Evolutionary conservation across 2,113 vertebrate species (phyloP).

Genomic region (Delphinapterus leucas): DNA sequence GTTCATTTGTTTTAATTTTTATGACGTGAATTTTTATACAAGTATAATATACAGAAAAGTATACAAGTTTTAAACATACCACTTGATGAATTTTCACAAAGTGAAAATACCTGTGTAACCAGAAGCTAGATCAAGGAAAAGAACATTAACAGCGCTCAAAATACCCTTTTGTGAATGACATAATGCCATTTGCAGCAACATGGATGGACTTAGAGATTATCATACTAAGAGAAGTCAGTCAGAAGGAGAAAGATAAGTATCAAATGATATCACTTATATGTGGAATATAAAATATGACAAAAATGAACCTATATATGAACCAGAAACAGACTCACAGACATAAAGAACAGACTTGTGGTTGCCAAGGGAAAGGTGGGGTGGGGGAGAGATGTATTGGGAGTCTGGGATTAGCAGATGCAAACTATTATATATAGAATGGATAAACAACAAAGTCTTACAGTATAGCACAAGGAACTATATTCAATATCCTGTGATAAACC

Average conservation of each 20-base stretch:
- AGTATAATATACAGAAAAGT: background rate
- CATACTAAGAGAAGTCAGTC: background rate
- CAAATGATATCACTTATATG: no score
- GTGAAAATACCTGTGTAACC: background rate
- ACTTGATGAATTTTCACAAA: background rate
- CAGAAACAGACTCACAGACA: background rate
- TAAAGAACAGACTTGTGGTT: background rate
- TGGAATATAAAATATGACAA: background rate
- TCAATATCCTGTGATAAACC: background rate
- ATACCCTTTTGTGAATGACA: background rate
- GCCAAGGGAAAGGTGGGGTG: background rate
- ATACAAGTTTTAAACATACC: background rate
- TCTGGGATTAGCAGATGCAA: background rate
- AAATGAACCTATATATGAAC: background rate
- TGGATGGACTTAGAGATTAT: background rate
- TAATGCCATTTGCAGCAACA: background rate
- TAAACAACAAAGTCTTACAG: background rate
- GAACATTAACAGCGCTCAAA: background rate
- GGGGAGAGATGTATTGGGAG: background rate
- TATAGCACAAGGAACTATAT: background rate
- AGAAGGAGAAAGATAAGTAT: background rate
- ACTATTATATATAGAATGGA: background rate
- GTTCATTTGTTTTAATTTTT: background rate
- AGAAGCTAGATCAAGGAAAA: background rate
- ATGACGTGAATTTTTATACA: background rate